Evolutionary conservation across 1,140 invertebrate genomes (phyloP), one percentile per base, ranked within the genome.

Genomic region (Drosophila jambulina): DNA sequence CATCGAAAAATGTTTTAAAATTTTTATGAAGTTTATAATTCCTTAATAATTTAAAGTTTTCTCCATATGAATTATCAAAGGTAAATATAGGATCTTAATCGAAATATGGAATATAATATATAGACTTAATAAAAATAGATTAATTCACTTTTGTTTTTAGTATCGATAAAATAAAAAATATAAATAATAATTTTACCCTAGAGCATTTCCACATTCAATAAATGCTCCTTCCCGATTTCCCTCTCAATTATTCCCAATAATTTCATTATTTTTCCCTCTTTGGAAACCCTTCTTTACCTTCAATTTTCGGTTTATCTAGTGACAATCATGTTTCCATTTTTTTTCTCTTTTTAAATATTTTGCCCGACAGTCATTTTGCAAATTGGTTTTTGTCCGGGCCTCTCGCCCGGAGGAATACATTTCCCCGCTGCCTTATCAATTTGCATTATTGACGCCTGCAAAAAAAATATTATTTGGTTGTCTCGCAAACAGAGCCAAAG

Each of bases 391-490:
- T 34, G 12, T 21, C 13, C 17, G 36, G 15, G 38, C 17, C 23
- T 36, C 25, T 29, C 5, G 17, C 19, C 46, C 32, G 13, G 7
- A 27, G 46, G n/a, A 69, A 64, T 45, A 38, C 19, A 53, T 59
- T 54, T 48, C 17, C 54, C 56, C 34, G 23, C 29, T 58, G 65
- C 61, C 63, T 65, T 82, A 86, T 86, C 83, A 65, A 86, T 82
- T 82, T 74, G 54, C 80, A 82, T 87, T 80, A 69, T 82, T 82
- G 76, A 67, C 80, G 61, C 68, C 62, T 68, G 70, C 60, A 68
- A 72, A 25, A 67, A 67, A 69, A 67, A 23, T 40, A 57, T 57
- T 54, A 27, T 38, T 78, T 77, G 69, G 38, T 76, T 77, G 40
- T 68, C 43, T 32, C 49, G 59, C 53, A 38, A 48, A 49, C 25